Evolutionary conservation across 2,797 vertebrate genomes (phyloP).

Genomic region (Phrynocephalus vlangalii): DNA sequence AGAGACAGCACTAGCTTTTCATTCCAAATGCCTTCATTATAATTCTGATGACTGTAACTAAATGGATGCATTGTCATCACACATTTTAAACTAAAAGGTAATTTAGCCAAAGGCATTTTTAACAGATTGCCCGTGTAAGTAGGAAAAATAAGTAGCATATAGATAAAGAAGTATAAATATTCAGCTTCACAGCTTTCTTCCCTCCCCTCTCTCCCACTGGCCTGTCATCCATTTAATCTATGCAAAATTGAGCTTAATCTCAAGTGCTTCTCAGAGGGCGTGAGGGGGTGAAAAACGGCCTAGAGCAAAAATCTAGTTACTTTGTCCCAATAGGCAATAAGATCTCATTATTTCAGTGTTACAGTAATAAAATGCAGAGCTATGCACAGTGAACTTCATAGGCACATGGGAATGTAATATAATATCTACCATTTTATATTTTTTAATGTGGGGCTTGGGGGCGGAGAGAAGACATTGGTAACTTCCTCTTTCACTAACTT

Average conservation of each 20-base stretch:
- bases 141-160: slow-evolving; percentile 11
- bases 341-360: slow-evolving; percentile 33
- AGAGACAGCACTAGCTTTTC: not conserved
- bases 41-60: slow-evolving; percentile 38
- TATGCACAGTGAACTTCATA: slow-evolving; percentile 4
- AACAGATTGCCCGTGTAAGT: slow-evolving; percentile 41
- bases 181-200: slow-evolving; percentile 8
- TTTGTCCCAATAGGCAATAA: slow-evolving; percentile 36
- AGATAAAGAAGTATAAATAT: slow-evolving; percentile 15
- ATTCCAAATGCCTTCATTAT: slow-evolving; percentile 19
- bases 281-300: slow-evolving; percentile 32
- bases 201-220: not conserved
- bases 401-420: slow-evolving; percentile 2
- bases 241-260: slow-evolving; percentile 36
- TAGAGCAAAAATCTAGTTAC: slow-evolving; percentile 41
- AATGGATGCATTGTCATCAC: slow-evolving; percentile 41
- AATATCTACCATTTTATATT: not conserved
- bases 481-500: not conserved
- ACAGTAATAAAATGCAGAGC: slow-evolving; percentile 20
- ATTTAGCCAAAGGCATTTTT: slow-evolving; percentile 44
- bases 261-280: slow-evolving; percentile 49
- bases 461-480: not conserved
- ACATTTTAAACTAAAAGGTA: slow-evolving; percentile 58
- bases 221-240: slow-evolving; percentile 34
- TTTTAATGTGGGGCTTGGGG: slow-evolving; percentile 11